Evolutionary conservation across 2,888 invertebrate genomes (phyloP).

Genomic region (Euclidia mi): DNA sequence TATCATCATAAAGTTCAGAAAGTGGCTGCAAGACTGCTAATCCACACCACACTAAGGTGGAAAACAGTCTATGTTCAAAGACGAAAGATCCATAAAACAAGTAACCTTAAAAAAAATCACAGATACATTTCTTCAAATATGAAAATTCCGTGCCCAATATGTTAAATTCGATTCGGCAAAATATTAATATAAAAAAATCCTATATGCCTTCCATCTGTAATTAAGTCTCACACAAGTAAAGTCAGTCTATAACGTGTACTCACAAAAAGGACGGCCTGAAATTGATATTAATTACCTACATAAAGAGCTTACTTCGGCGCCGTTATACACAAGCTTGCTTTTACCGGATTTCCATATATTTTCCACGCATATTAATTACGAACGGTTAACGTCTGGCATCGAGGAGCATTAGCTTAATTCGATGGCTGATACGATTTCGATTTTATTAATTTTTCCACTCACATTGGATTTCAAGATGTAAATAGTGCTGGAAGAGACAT

Average conservation of each 20-base stretch:
- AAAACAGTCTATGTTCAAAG: no score
- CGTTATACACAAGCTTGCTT: constrained; percentile 36
- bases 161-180: no score
- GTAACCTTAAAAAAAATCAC: no score
- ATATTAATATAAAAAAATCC: no score
- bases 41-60: no score
- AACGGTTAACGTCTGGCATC: constrained; percentile 69
- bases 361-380: constrained; percentile 78
- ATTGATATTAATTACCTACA: constrained; percentile 60
- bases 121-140: no score
- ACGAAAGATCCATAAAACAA: no score
- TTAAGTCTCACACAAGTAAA: no score
- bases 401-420: constrained; percentile 84
- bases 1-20: no score
- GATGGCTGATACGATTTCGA: constrained; percentile 74
- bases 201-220: neutral
- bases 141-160: no score
- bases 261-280: constrained; percentile 34
- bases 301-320: constrained; percentile 54
- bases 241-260: neutral
- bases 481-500: constrained; percentile 39
- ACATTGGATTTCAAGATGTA: constrained; percentile 47
- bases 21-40: no score
- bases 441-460: constrained; percentile 81
- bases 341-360: constrained; percentile 73